A percentile compares a stretch with the other conserved stretches of the same genome.
Evolutionary conservation across 2,888 invertebrate species (phyloP).

Genomic region (Drosophila lacicola): DNA sequence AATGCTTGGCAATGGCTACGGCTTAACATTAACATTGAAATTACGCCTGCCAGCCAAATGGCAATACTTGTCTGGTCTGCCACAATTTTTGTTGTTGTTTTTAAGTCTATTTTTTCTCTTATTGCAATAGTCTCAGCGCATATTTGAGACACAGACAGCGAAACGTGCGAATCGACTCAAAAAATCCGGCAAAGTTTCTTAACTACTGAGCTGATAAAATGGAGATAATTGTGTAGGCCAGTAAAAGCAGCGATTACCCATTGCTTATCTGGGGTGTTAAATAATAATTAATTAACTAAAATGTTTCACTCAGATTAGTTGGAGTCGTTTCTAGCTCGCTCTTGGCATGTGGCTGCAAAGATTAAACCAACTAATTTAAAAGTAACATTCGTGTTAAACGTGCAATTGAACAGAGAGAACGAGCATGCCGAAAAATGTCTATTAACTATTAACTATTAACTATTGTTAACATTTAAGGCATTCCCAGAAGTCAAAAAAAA

Average conservation of each 20-base stretch:
- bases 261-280: constrained; percentile 44
- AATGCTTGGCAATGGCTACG: constrained; percentile 61
- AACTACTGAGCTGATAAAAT: constrained; percentile 58
- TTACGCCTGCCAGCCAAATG: constrained; percentile 33
- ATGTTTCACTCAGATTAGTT: constrained; percentile 47
- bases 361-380: constrained; percentile 38
- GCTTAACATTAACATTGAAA: constrained; percentile 72
- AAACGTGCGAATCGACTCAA: constrained; percentile 68
- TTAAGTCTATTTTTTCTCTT: constrained; percentile 25
- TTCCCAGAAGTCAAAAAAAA: no score
- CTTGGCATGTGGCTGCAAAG: constrained; percentile 37
- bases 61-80: constrained; percentile 36
- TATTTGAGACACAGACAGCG: constrained; percentile 54
- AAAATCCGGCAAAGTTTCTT: constrained; percentile 23
- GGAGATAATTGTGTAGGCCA: constrained; percentile 36
- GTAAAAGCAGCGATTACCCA: constrained; percentile 31
- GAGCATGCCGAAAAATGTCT: no score
- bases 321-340: constrained; percentile 5
- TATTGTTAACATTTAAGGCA: no score
- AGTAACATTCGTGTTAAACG: neutral
- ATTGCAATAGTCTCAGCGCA: constrained; percentile 53
- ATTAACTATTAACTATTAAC: no score
- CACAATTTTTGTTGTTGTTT: constrained; percentile 9
- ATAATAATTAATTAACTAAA: constrained; percentile 8
- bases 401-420: neutral